phyloP scores from a whole-genome alignment of 2,888 invertebrate species.

The Cheiracanthium punctorium region DNA sequence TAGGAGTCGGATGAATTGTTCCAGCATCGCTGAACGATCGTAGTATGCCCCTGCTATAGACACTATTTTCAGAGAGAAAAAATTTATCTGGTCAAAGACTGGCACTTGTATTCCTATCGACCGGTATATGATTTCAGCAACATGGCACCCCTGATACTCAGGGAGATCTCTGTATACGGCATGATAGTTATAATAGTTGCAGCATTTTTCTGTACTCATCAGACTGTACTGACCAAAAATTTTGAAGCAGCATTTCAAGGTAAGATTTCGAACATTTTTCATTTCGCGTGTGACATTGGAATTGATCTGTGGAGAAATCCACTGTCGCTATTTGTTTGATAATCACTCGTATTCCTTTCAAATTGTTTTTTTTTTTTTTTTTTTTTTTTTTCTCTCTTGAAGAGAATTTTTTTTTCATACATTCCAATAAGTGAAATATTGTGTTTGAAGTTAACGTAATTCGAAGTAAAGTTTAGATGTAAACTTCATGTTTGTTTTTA shows the following conservation, averaged over 20 bases:
- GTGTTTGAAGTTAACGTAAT: too few relatives aligned
- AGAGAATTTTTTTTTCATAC: too few relatives aligned
- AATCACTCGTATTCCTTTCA: too few relatives aligned
- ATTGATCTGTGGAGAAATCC: too few relatives aligned
- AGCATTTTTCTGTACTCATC: slow-evolving; percentile 12
- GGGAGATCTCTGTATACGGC: slow-evolving; percentile 40
- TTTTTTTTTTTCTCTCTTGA: too few relatives aligned
- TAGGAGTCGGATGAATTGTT: neutral
- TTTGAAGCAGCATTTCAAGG: slow-evolving; percentile 69
- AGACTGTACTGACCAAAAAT: slow-evolving; percentile 33
- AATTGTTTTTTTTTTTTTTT: too few relatives aligned
- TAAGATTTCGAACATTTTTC: too few relatives aligned
- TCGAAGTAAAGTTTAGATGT: too few relatives aligned
- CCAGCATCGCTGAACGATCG: neutral
- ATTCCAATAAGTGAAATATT: too few relatives aligned
- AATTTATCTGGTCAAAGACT: neutral
- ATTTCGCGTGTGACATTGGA: too few relatives aligned
- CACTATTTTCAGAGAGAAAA: neutral
- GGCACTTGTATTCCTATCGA: slow-evolving; percentile 19
- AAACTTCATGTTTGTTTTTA: too few relatives aligned
- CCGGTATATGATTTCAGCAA: slow-evolving; percentile 56
- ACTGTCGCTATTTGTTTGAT: too few relatives aligned
- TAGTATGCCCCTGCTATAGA: neutral
- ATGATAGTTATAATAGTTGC: slow-evolving; percentile 42
- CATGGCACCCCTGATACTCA: slow-evolving; percentile 62